Conservation (phyloP, 2,797 vertebrate genomes). For the Perodicticus potto region DNA sequence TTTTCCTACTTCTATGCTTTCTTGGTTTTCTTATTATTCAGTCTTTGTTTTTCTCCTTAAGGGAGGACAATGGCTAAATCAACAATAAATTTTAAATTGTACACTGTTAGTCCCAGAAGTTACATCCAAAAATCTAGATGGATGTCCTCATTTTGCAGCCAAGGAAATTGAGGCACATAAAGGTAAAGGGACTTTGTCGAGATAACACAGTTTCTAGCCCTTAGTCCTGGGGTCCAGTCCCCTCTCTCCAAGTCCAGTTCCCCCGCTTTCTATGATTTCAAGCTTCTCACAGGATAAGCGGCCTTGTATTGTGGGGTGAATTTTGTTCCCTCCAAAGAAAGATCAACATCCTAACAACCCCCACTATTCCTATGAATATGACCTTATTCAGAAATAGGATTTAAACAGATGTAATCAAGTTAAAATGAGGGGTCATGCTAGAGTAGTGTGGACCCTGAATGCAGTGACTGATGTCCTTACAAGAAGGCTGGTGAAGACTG, state of each 20-base stretch:
- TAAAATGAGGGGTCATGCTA: neutral
- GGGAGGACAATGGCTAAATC: neutral
- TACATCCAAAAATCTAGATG: neutral
- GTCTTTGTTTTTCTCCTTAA: constrained; percentile 49
- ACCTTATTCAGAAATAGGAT: neutral
- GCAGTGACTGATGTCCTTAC: neutral
- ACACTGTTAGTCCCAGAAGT: neutral
- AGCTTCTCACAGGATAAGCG: neutral
- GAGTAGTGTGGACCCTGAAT: neutral
- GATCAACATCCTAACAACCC: neutral
- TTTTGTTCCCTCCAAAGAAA: neutral
- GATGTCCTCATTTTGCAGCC: neutral
- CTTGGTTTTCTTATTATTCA: constrained; percentile 32
- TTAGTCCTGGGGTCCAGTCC: no score
- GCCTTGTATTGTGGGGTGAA: neutral
- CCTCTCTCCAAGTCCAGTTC: neutral
- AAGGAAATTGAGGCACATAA: neutral
- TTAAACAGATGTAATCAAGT: neutral
- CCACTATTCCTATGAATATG: neutral
- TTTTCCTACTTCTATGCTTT: neutral
- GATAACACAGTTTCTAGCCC: neutral
- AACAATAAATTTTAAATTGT: constrained; percentile 24
- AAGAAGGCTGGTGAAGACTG: neutral
- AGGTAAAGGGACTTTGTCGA: neutral
- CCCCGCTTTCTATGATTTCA: neutral